These are phyloP conservation scores for Alouatta palliata DNA, from an alignment of 2,113 vertebrate species.

Conservation along the genomic window DNA sequence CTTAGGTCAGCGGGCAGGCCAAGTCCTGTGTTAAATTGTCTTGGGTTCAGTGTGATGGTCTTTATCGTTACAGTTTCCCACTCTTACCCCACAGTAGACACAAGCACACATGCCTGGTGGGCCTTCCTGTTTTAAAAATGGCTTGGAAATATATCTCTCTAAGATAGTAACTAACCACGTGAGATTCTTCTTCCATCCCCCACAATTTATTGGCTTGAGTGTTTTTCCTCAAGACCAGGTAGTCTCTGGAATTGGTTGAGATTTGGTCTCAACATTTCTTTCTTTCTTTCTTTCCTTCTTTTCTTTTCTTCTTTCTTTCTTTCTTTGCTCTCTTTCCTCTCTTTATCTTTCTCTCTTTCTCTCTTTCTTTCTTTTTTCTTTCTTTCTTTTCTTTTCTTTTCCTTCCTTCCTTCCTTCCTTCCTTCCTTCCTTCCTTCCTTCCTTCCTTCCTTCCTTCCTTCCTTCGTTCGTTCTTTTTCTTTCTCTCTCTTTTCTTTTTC, in stretches of 20 bases:
- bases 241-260: background rate
- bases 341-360: fast-evolving
- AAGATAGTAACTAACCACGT: background rate
- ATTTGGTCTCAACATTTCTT: background rate
- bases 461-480: too few relatives aligned
- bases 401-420: too few relatives aligned
- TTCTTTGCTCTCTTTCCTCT: too few relatives aligned
- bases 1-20: background rate
- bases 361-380: too few relatives aligned
- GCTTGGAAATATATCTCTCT: background rate
- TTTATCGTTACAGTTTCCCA: background rate
- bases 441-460: too few relatives aligned
- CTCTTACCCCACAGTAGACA: too few relatives aligned
- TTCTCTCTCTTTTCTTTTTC: too few relatives aligned
- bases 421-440: too few relatives aligned
- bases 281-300: too few relatives aligned
- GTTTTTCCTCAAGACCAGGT: background rate
- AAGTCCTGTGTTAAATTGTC: fast-evolving
- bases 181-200: too few relatives aligned
- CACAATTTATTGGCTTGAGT: background rate
- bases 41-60: background rate
- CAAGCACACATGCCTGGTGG: fast-evolving
- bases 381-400: too few relatives aligned
- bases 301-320: fast-evolving
- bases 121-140: background rate